These are phyloP conservation scores for Lapara coniferarum DNA, from an alignment of 2,888 invertebrate species.

Conservation along the genomic window DNA sequence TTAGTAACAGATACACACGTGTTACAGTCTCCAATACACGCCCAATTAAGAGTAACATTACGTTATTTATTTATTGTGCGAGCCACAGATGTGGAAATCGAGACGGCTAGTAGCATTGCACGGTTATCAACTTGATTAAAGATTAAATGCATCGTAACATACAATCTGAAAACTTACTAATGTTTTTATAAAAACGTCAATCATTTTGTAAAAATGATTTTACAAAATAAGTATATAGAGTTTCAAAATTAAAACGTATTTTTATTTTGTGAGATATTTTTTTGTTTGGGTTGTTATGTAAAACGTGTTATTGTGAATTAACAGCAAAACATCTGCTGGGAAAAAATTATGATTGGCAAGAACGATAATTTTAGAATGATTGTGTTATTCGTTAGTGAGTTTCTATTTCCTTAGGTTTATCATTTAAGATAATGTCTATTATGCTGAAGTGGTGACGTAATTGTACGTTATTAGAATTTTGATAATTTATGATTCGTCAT, in stretches of 20 bases:
- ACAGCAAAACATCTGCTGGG: no score
- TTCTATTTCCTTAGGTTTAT: background rate
- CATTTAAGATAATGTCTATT: conserved; percentile 4
- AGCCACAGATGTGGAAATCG: conserved; percentile 35
- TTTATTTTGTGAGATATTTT: background rate
- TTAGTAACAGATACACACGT: conserved; percentile 14
- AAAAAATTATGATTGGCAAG: background rate
- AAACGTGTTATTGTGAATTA: background rate
- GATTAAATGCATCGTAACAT: background rate
- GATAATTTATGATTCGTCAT: background rate
- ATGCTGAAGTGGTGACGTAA: background rate
- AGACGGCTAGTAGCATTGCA: background rate
- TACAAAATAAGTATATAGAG: no score
- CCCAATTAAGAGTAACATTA: conserved; percentile 41
- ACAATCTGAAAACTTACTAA: background rate
- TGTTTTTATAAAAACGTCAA: background rate
- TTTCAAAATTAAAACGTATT: background rate
- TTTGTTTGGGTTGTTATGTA: background rate
- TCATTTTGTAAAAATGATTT: no score
- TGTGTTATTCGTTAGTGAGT: background rate
- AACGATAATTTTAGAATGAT: background rate
- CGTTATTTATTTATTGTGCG: conserved; percentile 33
- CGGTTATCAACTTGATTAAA: background rate
- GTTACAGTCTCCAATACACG: conserved; percentile 25
- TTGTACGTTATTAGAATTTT: background rate